Conservation (phyloP, 2,113 vertebrate genomes). For the Phylloscopus trochilus region DNA sequence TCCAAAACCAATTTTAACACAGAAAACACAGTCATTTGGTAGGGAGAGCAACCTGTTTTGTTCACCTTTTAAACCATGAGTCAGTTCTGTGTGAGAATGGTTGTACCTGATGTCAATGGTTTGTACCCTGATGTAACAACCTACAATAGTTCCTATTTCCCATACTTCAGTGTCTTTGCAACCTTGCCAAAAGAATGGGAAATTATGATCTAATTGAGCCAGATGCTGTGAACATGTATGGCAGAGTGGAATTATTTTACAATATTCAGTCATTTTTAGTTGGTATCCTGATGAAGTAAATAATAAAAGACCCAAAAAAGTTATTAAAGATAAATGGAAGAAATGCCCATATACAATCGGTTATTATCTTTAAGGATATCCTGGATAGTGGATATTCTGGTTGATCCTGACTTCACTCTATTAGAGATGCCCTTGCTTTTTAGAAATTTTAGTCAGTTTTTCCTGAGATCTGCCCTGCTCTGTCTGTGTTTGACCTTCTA, state of each 20-base stretch:
- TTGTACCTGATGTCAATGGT: neutral
- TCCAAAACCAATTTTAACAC: neutral
- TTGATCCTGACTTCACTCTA: neutral
- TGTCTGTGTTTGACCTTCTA: neutral
- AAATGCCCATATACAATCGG: neutral
- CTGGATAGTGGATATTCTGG: neutral
- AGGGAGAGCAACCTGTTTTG: neutral
- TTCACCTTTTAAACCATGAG: neutral
- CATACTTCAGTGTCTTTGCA: neutral
- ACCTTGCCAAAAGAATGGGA: neutral
- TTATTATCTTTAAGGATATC: neutral
- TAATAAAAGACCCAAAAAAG: neutral
- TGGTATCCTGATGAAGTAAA: neutral
- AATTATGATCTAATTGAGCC: neutral
- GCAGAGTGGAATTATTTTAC: neutral
- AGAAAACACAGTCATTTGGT: neutral
- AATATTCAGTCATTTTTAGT: neutral
- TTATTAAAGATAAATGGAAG: neutral
- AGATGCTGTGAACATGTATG: neutral
- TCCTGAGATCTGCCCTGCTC: neutral
- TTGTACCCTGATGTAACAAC: neutral
- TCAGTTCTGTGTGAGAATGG: neutral
- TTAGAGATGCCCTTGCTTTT: neutral
- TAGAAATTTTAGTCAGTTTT: neutral
- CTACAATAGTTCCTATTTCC: neutral